These are phyloP conservation scores for Podarcis raffonei DNA, from an alignment of 2,113 vertebrate genomes.

Conservation along the genomic window DNA sequence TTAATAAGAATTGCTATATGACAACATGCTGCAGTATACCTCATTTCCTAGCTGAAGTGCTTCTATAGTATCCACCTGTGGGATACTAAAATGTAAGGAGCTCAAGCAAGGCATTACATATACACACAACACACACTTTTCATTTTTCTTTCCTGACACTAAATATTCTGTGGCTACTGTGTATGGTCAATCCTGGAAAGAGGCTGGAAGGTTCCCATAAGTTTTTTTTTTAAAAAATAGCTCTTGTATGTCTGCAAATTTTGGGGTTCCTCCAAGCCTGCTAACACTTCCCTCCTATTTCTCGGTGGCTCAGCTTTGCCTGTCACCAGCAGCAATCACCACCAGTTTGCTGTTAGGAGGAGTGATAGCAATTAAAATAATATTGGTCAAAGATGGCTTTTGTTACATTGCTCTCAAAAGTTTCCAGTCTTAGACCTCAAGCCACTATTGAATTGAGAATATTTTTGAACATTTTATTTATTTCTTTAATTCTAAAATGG, in stretches of 20 bases:
- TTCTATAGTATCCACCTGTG: neutral
- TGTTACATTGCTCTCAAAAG: neutral
- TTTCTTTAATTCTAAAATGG: neutral
- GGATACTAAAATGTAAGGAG: neutral
- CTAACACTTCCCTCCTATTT: too few species aligned
- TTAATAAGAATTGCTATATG: neutral
- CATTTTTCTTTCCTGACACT: neutral
- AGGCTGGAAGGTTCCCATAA: neutral
- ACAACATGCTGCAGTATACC: neutral
- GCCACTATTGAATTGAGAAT: neutral
- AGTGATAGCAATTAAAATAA: neutral
- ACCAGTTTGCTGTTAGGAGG: neutral
- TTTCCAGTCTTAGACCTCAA: neutral
- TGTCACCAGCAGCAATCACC: neutral
- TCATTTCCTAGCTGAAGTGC: neutral
- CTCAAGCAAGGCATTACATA: neutral
- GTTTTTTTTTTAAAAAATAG: neutral
- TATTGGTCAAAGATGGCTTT: neutral
- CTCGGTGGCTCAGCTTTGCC: neutral
- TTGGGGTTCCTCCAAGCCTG: neutral
- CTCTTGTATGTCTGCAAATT: neutral
- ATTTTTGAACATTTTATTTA: neutral
- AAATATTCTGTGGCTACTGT: neutral
- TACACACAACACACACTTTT: neutral
- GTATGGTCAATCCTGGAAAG: neutral